phyloP scores from a whole-genome alignment of 2,888 invertebrate species.

The Stramonita haemastoma region DNA sequence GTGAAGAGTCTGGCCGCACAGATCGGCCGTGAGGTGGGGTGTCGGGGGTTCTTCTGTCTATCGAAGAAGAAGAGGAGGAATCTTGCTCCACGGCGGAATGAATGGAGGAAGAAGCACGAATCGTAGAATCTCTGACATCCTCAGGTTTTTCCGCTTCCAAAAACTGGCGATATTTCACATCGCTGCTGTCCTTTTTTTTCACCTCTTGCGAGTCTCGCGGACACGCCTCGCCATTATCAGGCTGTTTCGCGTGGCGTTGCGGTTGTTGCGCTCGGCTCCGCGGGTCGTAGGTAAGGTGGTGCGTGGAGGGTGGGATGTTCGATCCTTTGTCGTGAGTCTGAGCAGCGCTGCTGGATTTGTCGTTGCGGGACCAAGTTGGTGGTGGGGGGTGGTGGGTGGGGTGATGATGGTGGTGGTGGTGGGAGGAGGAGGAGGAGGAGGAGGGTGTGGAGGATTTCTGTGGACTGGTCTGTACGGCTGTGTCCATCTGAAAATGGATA shows the following conservation, averaged over 20 bases:
- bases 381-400: neutral
- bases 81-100: too few relatives aligned
- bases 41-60: too few relatives aligned
- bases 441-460: neutral
- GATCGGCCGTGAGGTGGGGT: too few relatives aligned
- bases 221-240: too few relatives aligned
- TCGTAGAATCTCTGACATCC: neutral
- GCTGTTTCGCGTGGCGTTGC: neutral
- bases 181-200: too few relatives aligned
- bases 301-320: neutral
- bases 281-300: neutral
- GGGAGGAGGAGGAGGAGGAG: neutral
- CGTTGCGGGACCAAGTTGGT: neutral
- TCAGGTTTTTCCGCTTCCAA: conserved; percentile 21
- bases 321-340: neutral
- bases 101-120: too few relatives aligned
- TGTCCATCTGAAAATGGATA: conserved; percentile 27
- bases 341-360: neutral
- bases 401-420: neutral
- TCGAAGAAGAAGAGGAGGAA: too few relatives aligned
- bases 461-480: conserved; percentile 23
- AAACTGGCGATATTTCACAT: conserved; percentile 2
- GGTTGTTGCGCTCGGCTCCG: neutral
- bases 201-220: too few relatives aligned
- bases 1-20: neutral